Conservation (phyloP, 2,113 vertebrate genomes). For the Dromiciops gliroides region DNA sequence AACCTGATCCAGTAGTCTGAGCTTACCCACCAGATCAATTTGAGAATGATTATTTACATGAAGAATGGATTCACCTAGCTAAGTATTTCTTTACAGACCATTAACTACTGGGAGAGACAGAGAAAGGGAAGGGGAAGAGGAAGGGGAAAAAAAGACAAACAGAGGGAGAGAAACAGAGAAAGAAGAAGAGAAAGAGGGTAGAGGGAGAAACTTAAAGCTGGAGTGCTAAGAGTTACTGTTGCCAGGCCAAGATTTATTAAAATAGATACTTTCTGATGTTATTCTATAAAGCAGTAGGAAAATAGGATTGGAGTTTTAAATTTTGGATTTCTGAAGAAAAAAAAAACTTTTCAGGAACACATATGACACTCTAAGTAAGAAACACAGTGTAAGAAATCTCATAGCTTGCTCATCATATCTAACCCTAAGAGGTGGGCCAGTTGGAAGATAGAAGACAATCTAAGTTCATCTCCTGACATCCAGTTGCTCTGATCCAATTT, state of each 20-base stretch:
- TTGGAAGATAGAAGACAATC: background rate
- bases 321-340: background rate
- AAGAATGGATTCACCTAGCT: slow-evolving; percentile 3
- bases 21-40: background rate
- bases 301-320: background rate
- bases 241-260: background rate
- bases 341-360: background rate
- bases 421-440: background rate
- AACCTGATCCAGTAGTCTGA: background rate
- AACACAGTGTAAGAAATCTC: background rate
- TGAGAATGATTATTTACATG: slow-evolving; percentile 13
- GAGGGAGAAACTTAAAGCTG: background rate
- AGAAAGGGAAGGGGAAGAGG: background rate
- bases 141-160: background rate
- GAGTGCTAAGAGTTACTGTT: background rate
- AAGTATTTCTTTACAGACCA: slow-evolving; percentile 30
- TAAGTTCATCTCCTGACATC: background rate
- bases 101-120: background rate
- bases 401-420: background rate
- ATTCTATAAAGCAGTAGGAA: background rate
- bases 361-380: background rate
- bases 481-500: background rate
- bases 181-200: background rate
- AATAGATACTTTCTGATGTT: background rate
- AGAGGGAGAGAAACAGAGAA: background rate